Percentiles rank a stretch among this genome's conserved stretches.
These are phyloP conservation scores for Thelaira solivaga DNA, from an alignment of 2,888 invertebrate genomes.

Conservation along the genomic window DNA sequence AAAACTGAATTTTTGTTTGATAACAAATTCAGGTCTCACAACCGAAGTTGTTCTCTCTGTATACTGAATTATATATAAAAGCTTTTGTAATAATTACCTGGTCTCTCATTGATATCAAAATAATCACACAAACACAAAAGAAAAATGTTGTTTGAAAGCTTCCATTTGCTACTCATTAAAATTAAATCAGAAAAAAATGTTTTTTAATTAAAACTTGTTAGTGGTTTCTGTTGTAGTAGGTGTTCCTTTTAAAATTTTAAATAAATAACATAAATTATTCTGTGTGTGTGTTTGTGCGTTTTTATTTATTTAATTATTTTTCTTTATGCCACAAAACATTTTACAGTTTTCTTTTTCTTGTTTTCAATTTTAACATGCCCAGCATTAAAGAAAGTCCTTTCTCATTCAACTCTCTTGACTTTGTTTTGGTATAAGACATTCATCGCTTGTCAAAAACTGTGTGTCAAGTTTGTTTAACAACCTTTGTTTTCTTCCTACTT, in stretches of 20 bases:
- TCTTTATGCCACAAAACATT: slow-evolving; percentile 30
- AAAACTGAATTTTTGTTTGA: too few relatives aligned
- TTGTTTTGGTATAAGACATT: slow-evolving; percentile 10
- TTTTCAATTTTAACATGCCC: neutral
- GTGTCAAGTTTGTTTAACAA: slow-evolving; percentile 39
- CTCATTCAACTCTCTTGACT: neutral
- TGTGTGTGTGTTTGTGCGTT: neutral
- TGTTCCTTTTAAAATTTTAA: neutral
- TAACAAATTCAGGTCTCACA: too few relatives aligned
- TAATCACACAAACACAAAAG: too few relatives aligned
- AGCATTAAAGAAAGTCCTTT: neutral
- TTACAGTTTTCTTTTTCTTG: neutral
- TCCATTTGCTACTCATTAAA: too few relatives aligned
- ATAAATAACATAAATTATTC: neutral
- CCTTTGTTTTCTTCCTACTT: too few relatives aligned
- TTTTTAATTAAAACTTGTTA: too few relatives aligned
- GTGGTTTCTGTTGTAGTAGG: neutral
- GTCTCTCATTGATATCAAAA: too few relatives aligned
- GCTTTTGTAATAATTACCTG: too few relatives aligned
- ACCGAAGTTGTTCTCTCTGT: too few relatives aligned
- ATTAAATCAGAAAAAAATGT: too few relatives aligned
- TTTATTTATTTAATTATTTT: slow-evolving; percentile 27
- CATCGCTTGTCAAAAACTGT: slow-evolving; percentile 50
- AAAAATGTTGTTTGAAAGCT: too few relatives aligned
- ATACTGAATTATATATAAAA: too few relatives aligned